phyloP scores from a whole-genome alignment of 2,797 vertebrate genomes.

The Acropternis orthonyx region DNA sequence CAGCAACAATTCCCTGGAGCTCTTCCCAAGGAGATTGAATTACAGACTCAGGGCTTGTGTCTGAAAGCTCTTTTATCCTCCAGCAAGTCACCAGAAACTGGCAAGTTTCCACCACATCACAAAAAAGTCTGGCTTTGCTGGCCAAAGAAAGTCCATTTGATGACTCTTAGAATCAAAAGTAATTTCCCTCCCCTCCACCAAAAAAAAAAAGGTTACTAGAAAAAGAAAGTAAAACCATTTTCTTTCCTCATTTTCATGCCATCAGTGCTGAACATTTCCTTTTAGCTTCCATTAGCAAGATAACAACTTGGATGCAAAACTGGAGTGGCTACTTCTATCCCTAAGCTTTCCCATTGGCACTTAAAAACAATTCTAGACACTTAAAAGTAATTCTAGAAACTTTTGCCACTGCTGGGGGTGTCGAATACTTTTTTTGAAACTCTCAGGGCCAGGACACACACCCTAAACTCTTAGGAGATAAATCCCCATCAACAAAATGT shows the following conservation, averaged over 20 bases:
- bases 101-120: background rate
- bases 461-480: background rate
- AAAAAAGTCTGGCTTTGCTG: background rate
- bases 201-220: background rate
- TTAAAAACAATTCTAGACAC: background rate
- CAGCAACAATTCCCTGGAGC: slow-evolving; percentile 15
- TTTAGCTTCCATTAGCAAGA: background rate
- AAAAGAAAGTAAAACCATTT: background rate
- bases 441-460: background rate
- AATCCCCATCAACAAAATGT: background rate
- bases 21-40: background rate
- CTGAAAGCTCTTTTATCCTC: slow-evolving; percentile 10
- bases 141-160: background rate
- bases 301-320: background rate
- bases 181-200: background rate
- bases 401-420: background rate
- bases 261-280: rapidly evolving
- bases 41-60: background rate
- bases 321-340: background rate
- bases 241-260: background rate
- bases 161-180: background rate
- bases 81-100: background rate
- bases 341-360: background rate
- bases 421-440: background rate
- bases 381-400: background rate